phyloP scores from a whole-genome alignment of 2,888 invertebrate species.

The Scaptomyza flava region DNA sequence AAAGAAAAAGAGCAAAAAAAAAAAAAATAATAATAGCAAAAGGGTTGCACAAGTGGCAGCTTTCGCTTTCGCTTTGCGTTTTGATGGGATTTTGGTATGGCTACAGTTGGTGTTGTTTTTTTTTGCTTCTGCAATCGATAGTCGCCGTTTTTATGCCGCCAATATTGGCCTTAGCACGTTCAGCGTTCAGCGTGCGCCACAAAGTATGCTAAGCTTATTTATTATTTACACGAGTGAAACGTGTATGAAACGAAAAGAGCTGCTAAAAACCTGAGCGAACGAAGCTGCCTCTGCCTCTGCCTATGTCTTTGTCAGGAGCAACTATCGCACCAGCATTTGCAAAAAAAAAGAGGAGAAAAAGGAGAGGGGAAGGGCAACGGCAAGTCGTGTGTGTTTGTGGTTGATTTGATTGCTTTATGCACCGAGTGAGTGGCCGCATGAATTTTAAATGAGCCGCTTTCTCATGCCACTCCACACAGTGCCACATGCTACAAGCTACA shows the following conservation, averaged over 20 bases:
- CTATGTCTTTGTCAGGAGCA: neutral
- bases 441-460: slow-evolving; percentile 78
- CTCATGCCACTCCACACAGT: slow-evolving; percentile 7
- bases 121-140: slow-evolving; percentile 69
- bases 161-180: slow-evolving; percentile 57
- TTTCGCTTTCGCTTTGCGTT: slow-evolving; percentile 64
- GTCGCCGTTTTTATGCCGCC: slow-evolving; percentile 54
- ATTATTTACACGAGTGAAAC: slow-evolving; percentile 80
- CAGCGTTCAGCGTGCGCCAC: slow-evolving; percentile 62
- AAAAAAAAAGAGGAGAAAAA: neutral
- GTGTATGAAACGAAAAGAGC: slow-evolving; percentile 68
- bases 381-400: slow-evolving; percentile 68
- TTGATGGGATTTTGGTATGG: slow-evolving; percentile 55
- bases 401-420: slow-evolving; percentile 83
- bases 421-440: slow-evolving; percentile 83
- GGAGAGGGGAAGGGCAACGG: slow-evolving; percentile 4
- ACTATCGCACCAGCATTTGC: neutral
- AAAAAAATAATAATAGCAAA: slow-evolving; percentile 38
- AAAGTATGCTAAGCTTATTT: slow-evolving; percentile 78
- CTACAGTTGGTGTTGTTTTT: neutral
- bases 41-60: slow-evolving; percentile 75
- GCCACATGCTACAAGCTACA: slow-evolving; percentile 25
- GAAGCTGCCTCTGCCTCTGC: neutral
- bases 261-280: slow-evolving; percentile 57
- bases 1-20: slow-evolving; percentile 2